Evolutionary conservation across 2,113 vertebrate species (phyloP), one percentile per base, ranked within the genome.

Genomic region (Brachyhypopomus occidentalis): DNA sequence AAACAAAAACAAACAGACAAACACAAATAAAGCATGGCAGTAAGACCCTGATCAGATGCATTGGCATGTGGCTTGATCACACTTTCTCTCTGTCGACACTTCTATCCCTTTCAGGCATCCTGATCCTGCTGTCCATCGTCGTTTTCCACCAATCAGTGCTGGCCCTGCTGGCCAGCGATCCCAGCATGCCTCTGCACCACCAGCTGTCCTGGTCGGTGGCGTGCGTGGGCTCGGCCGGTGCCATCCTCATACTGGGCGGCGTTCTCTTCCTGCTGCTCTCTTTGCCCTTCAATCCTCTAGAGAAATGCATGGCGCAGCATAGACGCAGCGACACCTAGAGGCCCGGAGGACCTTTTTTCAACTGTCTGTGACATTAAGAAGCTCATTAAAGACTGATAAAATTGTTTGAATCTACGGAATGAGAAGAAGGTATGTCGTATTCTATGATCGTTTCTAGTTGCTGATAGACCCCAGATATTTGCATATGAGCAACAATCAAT

Each of bases 171-270:
- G 88, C 88, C 85, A 93, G 90, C 1, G 91, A 94, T 67, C 87
- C 90, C 86, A 87, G 90, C 0, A 82, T 95, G 55, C 92, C 92
- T 0, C 90, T 96, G 55, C 86, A 94, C 79, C 94, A 95, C 0
- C 93, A 95, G 67, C 93, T 96, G 73, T 95, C 95, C 77, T 96
- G 95, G 95, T 97, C 96, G 0, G 91, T 96, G 86, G 92, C 92
- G 72, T 97, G 96, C 2, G 91, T 93, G 0, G 91, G 93, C 66
- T 92, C 91, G 0, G 94, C 95, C 0, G 93, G 93, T 70, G 90
- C 89, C 17, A 70, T 95, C 67, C 93, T 96, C 55, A 92, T 96
- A 79, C 56, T 96, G 2, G 95, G 88, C 0, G 94, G 94, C 0
- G 11, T 89, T 81, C 92, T 94, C 75, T 96, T 96, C 74, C 84